Evolutionary conservation across 2,888 invertebrate species (phyloP), one percentile per base, ranked within the genome.

Genomic region (Xylophagus ater): DNA sequence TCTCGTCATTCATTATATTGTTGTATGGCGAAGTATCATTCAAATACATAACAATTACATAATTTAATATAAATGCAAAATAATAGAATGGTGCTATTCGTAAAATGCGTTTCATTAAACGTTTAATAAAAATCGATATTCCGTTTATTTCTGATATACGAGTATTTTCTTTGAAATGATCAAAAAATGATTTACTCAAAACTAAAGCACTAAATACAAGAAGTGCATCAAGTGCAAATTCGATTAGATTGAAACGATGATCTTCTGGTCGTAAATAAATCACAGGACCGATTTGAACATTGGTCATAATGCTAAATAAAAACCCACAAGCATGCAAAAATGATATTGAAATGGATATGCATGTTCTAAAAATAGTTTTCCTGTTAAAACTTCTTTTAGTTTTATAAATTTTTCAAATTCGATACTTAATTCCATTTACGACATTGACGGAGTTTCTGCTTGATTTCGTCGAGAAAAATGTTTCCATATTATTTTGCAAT

Each of bases 341-440:
- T 30, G 74, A 66, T 14, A 75, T 69, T 71, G 73, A 74, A 20
- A 67, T 47, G 69, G 75, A 72, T 13, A 69, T 65, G 14, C 74
- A 23, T 7, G 47, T 43, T 37, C 50, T 48, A 25, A 4, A 42
- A 43, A 17, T 21, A 26, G 9, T 8, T 23, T 23, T 23, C 9
- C n/a, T n/a, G 9, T 23, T 23, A 23, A 23, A 9, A 23, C 8
- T 23, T n/a, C 8, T 10, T 8, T 23, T 8, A n/a, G n/a, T 10
- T 10, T 23, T 3, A 23, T 23, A 10, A 23, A 23, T 23, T 23
- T n/a, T 23, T n/a, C n/a, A 3, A 23, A 10, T 10, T 23, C 8
- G n/a, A 2, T 26, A 26, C 26, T 13, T 26, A 5, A 26, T 13
- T 26, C 26, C 26, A 26, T 26, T n/a, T 10, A 26, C 6, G 13